Evolutionary conservation across 1,140 invertebrate genomes (phyloP), one percentile per base, ranked within the genome.

Genomic region (Hirudo medicinalis): DNA sequence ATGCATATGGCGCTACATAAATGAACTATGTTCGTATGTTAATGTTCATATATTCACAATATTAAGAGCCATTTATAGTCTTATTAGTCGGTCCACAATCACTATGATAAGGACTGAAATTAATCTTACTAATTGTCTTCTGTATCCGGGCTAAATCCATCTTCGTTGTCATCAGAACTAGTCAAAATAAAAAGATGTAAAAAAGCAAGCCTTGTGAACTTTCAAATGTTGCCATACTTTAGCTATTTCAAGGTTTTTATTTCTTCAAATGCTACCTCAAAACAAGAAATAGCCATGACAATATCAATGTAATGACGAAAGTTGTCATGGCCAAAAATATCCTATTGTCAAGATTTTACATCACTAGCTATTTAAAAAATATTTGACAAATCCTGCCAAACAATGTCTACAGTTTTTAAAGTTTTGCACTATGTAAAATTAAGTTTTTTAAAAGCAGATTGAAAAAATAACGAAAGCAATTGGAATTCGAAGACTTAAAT

Each of bases 111-210:
- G 11, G 43, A 49, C 15, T 49, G 11, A 68, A 13, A 29, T 29
- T 1, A 32, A 32, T n/a, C 53, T 70, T 54, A 70, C 69, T 70
- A 70, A 49, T 70, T 36, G 53, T 70, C 69, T 25, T 70, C 69
- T 20, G 29, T 40, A 13, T 70, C 69, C 2, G 49, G 69, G n/a
- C 69, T 70, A 49, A 70, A 70, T 22, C 49, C 53, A 54, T 70
- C 69, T 6, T 70, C 69, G 19, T 70, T 54, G 53, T 70, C 69
- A 49, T 70, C 69, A 2, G 69, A 70, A 20, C 69, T 70, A 53
- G 2, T 54, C 43, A 20, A 36, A 32, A 27, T 1, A 68, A 36
- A 29, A 27, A 36, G 32, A 11, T 19, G 3, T 29, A 25, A 36
- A 29, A 11, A 19, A 20, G 25, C 27, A 22, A 20, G 40, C 5